Evolutionary conservation across 2,888 invertebrate genomes (phyloP), one percentile per base, ranked within the genome.

Genomic region (Apamea sordens): DNA sequence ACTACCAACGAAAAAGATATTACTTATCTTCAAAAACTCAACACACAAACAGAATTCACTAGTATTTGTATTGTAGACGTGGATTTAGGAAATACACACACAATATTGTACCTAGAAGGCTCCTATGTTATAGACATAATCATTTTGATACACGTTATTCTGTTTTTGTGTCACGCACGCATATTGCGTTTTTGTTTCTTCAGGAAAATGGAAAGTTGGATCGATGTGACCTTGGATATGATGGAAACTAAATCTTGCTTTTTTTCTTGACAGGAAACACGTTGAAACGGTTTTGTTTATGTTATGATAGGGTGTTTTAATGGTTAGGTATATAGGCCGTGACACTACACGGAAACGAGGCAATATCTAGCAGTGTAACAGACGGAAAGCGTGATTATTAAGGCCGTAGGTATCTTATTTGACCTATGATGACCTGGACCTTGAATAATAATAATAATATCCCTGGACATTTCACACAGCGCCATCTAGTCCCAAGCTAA

Each of bases 81-180:
- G 64, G 71, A 79, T 82, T 77, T 72, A 32, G 71, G 72, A 81
- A 79, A 77, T 83, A 76, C 73, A 73, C 36, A 59, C 56, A 68
- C 47, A 65, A 75, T 88, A 84, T 86, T 88, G 78, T 86, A 81
- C 85, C 82, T 84, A 85, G 81, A 56, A 68, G 78, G 73, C 80
- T 47, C 69, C 78, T 88, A 83, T 87, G 85, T 80, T 85, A 82
- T 76, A 86, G 64, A 71, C 83, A 81, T 83, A 85, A 88, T 88
- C 86, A 86, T 88, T 90, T 86, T 84, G 85, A 85, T 85, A 84
- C 79, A 76, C 82, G 74, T 86, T 78, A 82, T 88, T 85, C 79
- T 82, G 76, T 84, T 83, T 80, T 82, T 84, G 72, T 83, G 76
- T 83, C 81, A 87, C 76, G 76, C 75, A 73, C 65, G 75, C 76